Evolutionary conservation across 2,797 vertebrate genomes (phyloP), one percentile per base, ranked within the genome.

Genomic region (Ctenopoma multispine): DNA sequence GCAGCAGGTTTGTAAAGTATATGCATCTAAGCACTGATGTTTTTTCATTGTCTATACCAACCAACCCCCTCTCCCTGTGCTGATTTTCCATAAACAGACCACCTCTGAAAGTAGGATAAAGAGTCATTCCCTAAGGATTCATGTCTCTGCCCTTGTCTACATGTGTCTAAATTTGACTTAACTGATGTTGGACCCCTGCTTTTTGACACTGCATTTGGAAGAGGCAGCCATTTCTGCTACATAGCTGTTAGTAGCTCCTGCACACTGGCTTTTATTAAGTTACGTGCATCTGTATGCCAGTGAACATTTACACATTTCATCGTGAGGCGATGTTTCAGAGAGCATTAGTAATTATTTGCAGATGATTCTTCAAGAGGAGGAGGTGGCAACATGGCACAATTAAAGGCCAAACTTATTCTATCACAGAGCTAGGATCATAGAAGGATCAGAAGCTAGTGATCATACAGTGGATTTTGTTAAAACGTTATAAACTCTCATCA

Each of bases 261-360:
- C 58, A 59, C 70, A 18, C 12, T 47, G 47, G 74, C 69, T 70
- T 51, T 62, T 79, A 55, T 66, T 69, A 60, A 27, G 77, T 81
- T 15, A 72, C 86, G 85, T 84, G 90, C 87, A 87, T 78, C 74
- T 87, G 75, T 85, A 78, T 47, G 74, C 66, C 82, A 29, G 84
- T 76, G 61, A 64, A 76, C 54, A 59, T 47, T 57, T 57, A 75
- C 43, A 57, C 40, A 8, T 80, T 59, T 78, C 27, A 46, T 1
- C 44, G 61, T 46, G 57, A 73, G 72, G 72, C 53, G 23, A 72
- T 76, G 40, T 65, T 71, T 76, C 31, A 69, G 72, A 79, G 80
- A 71, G 72, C 63, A 31, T 4, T 50, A 57, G 51, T 65, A 21
- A 24, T 61, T 63, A 11, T 69, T 72, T 66, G 69, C 73, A 75